Evolutionary conservation across 2,113 vertebrate genomes (phyloP).

Genomic region (Sylvilagus bachmani): DNA sequence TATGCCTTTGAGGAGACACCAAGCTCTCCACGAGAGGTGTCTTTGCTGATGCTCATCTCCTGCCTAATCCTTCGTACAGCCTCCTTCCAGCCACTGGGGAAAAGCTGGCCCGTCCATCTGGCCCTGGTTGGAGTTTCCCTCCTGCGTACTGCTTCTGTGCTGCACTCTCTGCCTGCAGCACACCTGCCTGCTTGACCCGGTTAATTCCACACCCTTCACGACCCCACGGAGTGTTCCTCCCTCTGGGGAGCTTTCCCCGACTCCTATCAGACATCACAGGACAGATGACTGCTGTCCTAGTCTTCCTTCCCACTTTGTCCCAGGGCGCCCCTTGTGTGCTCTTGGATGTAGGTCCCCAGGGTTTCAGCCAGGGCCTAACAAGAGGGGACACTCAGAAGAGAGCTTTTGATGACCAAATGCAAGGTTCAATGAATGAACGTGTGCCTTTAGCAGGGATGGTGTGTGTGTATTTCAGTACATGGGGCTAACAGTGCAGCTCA

Average conservation of each 20-base stretch:
- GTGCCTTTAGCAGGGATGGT: not conserved
- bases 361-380: not conserved
- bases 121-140: not conserved
- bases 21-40: not conserved
- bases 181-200: not conserved
- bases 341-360: not conserved
- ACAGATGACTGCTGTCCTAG: not conserved
- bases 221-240: not conserved
- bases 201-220: not conserved
- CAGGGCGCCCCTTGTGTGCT: not conserved
- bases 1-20: not conserved
- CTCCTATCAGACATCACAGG: not conserved
- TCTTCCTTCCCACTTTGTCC: not conserved
- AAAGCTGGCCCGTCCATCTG: not conserved
- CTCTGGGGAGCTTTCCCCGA: not conserved
- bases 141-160: not conserved
- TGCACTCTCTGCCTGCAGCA: not conserved
- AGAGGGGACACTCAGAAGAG: not conserved
- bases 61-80: accelerated
- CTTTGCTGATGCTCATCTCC: not conserved
- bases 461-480: not conserved
- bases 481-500: no score
- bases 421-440: not conserved
- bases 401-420: not conserved
- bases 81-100: not conserved